Percentiles rank a stretch among this genome's conserved stretches.
Conservation (phyloP, 92 coral and sea anemone species). For the Siderastrea radians region DNA sequence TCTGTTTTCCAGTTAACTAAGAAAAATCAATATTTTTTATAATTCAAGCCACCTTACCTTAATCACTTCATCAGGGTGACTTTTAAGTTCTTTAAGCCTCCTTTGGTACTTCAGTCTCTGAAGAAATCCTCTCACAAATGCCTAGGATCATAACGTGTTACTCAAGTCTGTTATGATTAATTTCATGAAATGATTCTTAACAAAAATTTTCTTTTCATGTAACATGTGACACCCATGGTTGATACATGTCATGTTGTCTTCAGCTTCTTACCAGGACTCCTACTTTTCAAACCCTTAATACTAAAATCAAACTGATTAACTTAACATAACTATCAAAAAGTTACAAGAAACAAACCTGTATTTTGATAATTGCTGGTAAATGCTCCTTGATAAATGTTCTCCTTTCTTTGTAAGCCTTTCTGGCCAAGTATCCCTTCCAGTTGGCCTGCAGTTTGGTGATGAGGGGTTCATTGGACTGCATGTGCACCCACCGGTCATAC, state of each 20-base stretch:
- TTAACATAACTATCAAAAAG: too few species aligned
- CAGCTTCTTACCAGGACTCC: too few species aligned
- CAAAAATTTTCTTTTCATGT: too few species aligned
- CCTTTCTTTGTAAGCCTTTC: slow-evolving; percentile 88
- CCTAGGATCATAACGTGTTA: slow-evolving; percentile 48
- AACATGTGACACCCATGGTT: too few species aligned
- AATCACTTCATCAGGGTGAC: slow-evolving; percentile 82
- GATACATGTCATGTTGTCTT: too few species aligned
- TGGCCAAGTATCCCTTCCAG: slow-evolving; percentile 95
- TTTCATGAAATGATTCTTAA: not conserved
- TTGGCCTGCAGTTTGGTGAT: slow-evolving; percentile 88
- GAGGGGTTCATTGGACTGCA: slow-evolving; percentile 93
- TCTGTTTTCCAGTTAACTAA: too few species aligned
- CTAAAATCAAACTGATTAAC: too few species aligned
- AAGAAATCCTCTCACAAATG: slow-evolving; percentile 88
- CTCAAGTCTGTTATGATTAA: not conserved
- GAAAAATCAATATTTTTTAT: not conserved
- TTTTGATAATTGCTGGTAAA: slow-evolving; percentile 95
- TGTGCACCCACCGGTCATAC: slow-evolving; percentile 95
- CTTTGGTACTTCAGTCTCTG: slow-evolving; percentile 84
- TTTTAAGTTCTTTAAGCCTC: slow-evolving; percentile 83
- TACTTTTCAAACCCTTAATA: too few species aligned
- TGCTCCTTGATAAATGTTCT: slow-evolving; percentile 87
- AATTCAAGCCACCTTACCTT: slow-evolving; percentile 64
- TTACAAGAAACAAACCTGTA: slow-evolving; percentile 73